A percentile compares a stretch with the other conserved stretches of the same genome.
phyloP scores from a whole-genome alignment of 2,113 vertebrate genomes.

The Hippocampus guttulatus region DNA sequence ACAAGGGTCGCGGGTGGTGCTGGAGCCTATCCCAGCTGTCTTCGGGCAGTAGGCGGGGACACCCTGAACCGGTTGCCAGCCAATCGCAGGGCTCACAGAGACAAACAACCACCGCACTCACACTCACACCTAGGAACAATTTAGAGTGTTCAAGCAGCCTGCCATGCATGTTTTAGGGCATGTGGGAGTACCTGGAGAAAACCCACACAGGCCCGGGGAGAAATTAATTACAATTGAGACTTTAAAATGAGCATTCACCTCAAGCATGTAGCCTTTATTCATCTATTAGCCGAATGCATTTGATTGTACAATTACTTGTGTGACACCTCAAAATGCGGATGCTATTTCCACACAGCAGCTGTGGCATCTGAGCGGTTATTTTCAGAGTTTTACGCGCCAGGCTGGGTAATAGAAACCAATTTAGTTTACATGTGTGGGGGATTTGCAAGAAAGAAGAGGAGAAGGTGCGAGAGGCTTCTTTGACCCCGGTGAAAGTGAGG shows the following conservation, averaged over 20 bases:
- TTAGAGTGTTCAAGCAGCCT: no score
- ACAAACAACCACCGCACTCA: no score
- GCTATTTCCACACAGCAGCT: conserved; percentile 74
- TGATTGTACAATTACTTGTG: conserved; percentile 53
- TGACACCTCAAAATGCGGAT: conserved; percentile 48
- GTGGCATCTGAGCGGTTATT: conserved; percentile 68
- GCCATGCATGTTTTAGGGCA: no score
- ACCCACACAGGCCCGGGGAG: no score
- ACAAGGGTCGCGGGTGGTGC: no score
- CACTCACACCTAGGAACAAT: no score
- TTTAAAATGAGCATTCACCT: conserved; percentile 9
- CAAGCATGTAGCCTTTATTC: conserved; percentile 20
- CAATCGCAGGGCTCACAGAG: no score
- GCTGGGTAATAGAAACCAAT: conserved; percentile 13
- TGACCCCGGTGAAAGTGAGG: conserved; percentile 55
- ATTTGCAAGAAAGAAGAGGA: conserved; percentile 21
- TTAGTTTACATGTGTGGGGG: conserved; percentile 2
- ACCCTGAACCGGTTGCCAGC: no score
- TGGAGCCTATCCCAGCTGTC: no score
- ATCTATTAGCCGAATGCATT: conserved; percentile 44
- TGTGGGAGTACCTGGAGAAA: no score
- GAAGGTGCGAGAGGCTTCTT: conserved; percentile 31
- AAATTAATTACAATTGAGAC: neutral
- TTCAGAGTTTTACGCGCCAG: conserved; percentile 52
- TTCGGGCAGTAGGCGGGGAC: no score